Base-by-base conservation (phyloP, 2,113 vertebrate genomes). In the Thunnus maccoyii region DNA sequence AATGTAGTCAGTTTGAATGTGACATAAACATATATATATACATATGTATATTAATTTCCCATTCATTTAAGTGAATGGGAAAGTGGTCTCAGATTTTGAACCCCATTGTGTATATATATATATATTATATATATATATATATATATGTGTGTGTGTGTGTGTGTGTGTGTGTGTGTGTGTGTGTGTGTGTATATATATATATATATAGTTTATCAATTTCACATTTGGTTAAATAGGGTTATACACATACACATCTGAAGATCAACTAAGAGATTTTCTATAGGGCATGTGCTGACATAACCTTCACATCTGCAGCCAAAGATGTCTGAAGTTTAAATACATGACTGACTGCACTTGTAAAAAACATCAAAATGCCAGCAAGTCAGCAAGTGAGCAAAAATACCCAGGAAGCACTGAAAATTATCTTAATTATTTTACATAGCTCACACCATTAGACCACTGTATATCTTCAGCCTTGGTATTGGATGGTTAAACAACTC, bases 241-340 rank as follows among this genome's bases (percentile, higher is more conserved):
- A 47, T 11, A 41, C 8, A 41, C 9, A 9, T 41, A 84, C 77
- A 74, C 58, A 83, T 78, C 12, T 30, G n/a, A 78, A 66, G 56
- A 69, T 79, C 65, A 78, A 80, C 56, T 30, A 16, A 81, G 60
- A 76, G 51, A 55, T 73, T 82, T 52, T 36, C 55, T 76, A 52
- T 36, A 7, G 55, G 62, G 52, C 84, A 68, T 88, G 88, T 86
- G 48, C 62, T 70, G 64, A 83, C 83, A 85, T 72, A 73, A 69
- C 65, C 17, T 76, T 87, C 56, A 78, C 73, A 82, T 84, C 71
- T 74, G 61, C 65, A 84, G 70, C 60, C 83, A 80, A 65, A 41
- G 16, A 76, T 9, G 27, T 72, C 79, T 70, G 20, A 72, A 81
- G 69, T 63, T 67, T 47, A 2, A 56, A 68, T 62, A 54, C 55